These are phyloP conservation scores for Cichladusa arquata DNA, from an alignment of 2,113 vertebrate species.

Conservation along the genomic window DNA sequence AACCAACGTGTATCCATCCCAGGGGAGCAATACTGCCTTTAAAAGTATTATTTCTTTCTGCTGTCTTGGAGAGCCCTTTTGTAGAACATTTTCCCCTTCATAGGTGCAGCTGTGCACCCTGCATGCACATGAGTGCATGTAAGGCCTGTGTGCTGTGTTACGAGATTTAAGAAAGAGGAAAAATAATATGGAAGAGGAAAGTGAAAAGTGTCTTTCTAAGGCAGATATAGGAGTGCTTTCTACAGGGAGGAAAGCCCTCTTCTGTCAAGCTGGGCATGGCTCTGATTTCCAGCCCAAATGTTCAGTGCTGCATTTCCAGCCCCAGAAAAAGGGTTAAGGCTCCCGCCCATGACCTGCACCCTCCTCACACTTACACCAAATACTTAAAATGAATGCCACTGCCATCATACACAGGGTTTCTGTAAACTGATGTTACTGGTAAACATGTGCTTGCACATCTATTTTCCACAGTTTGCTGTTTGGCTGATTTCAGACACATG, in stretches of 20 bases:
- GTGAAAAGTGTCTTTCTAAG: neutral
- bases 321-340: neutral
- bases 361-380: neutral
- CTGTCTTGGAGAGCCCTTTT: slow-evolving; percentile 34
- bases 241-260: neutral
- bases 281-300: neutral
- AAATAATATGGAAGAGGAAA: neutral
- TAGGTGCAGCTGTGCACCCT: neutral
- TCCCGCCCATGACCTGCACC: neutral
- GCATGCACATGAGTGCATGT: accelerated
- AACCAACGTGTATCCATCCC: slow-evolving; percentile 31
- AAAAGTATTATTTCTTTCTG: slow-evolving; percentile 50
- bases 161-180: neutral
- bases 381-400: neutral
- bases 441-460: slow-evolving; percentile 26
- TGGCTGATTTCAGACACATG: slow-evolving; percentile 47
- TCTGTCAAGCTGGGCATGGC: neutral
- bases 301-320: neutral
- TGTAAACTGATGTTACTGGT: neutral
- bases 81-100: neutral
- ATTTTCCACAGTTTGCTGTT: slow-evolving; percentile 37
- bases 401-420: neutral
- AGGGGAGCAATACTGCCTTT: slow-evolving; percentile 40
- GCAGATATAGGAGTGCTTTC: neutral
- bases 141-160: neutral